phyloP scores from a whole-genome alignment of 2,888 invertebrate species.

The Hedya salicella region DNA sequence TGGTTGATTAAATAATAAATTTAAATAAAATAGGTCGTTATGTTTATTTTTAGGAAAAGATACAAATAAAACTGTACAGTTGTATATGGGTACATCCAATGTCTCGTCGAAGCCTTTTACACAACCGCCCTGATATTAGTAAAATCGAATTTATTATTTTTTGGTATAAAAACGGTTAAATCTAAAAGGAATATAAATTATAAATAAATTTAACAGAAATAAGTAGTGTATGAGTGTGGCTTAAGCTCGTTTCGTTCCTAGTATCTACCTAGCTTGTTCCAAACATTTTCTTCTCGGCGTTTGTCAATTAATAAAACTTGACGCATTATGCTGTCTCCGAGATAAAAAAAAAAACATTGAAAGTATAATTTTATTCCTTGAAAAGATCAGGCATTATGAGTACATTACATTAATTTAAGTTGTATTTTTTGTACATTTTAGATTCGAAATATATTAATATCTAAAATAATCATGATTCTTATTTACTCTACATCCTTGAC shows the following conservation, averaged over 20 bases:
- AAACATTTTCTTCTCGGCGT: constrained; percentile 67
- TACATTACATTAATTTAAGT: constrained; percentile 87
- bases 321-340: constrained; percentile 64
- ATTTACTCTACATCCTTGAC: constrained; percentile 46
- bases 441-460: constrained; percentile 89
- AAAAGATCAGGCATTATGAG: constrained; percentile 82
- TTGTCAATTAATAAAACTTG: constrained; percentile 77
- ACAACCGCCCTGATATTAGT: constrained; percentile 82
- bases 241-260: constrained; percentile 77
- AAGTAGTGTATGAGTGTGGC: constrained; percentile 62
- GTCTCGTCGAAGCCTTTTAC: constrained; percentile 75
- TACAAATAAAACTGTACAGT: constrained; percentile 70
- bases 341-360: constrained; percentile 68
- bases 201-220: constrained; percentile 56
- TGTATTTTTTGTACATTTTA: constrained; percentile 91
- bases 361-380: constrained; percentile 67
- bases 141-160: constrained; percentile 77
- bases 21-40: constrained; percentile 82
- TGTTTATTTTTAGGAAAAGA: constrained; percentile 78
- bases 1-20: constrained; percentile 84
- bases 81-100: constrained; percentile 71
- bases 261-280: constrained; percentile 65
- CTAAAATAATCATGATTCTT: constrained; percentile 75
- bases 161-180: constrained; percentile 65
- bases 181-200: constrained; percentile 50